Evolutionary conservation across 2,888 invertebrate genomes (phyloP).

Genomic region (Orthonychiurus folsomi): DNA sequence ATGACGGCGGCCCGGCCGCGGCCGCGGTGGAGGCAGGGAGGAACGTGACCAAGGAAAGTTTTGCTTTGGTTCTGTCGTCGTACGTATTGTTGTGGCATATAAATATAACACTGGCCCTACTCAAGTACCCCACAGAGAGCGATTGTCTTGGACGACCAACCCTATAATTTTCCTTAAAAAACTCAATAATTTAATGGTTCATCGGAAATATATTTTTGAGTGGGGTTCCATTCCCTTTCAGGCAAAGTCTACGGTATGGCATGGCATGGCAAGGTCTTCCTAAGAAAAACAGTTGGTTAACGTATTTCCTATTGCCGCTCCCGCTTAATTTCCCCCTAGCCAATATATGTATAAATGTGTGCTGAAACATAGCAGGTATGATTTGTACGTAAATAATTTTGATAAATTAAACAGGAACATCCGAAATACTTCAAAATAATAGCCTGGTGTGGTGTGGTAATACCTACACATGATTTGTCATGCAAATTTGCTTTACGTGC

Average conservation of each 20-base stretch:
- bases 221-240: background rate
- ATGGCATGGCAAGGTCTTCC: constrained; percentile 16
- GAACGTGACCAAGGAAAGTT: background rate
- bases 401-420: too few species aligned
- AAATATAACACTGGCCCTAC: background rate
- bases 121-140: constrained; percentile 16
- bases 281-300: constrained; percentile 15
- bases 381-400: too few species aligned
- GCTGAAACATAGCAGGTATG: too few species aligned
- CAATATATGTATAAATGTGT: background rate
- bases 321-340: background rate
- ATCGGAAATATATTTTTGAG: constrained; percentile 39
- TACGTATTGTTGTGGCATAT: background rate
- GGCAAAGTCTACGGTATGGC: constrained; percentile 10
- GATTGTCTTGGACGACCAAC: constrained; percentile 38
- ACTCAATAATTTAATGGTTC: constrained; percentile 41
- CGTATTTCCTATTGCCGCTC: background rate
- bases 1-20: background rate
- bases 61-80: background rate
- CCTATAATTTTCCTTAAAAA: constrained; percentile 41
- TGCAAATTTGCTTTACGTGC: too few species aligned
- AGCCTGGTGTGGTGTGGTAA: too few species aligned
- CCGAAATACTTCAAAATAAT: too few species aligned
- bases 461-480: too few species aligned
- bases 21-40: too few species aligned